phyloP scores from a whole-genome alignment of 2,888 invertebrate species.

The Hedychridium roseum region DNA sequence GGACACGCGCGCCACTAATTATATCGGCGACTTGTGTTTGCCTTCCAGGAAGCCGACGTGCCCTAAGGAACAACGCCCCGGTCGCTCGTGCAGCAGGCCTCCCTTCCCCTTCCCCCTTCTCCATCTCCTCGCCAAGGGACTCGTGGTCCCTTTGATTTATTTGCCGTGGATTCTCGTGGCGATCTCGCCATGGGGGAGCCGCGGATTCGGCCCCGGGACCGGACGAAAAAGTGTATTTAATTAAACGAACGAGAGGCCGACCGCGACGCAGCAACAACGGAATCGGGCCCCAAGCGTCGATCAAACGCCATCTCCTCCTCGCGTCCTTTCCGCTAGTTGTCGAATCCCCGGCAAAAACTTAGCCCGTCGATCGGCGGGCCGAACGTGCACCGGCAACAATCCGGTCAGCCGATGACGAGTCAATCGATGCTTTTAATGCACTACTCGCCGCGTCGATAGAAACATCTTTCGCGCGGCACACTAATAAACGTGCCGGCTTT shows the following conservation, averaged over 20 bases:
- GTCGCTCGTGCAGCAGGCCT: background rate
- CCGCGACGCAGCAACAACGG: no score
- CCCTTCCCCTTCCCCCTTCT: background rate
- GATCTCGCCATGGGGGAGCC: slow-evolving; percentile 23
- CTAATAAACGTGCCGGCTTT: no score
- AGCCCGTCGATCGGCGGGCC: slow-evolving; percentile 9
- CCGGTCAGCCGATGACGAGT: slow-evolving; percentile 39
- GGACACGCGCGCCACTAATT: slow-evolving; percentile 58
- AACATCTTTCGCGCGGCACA: no score
- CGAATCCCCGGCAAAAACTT: background rate
- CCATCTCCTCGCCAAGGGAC: slow-evolving; percentile 10
- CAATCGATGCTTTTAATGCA: no score
- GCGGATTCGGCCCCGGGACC: slow-evolving; percentile 31
- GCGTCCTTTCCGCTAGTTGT: no score
- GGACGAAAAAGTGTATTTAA: slow-evolving; percentile 57
- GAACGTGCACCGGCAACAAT: background rate
- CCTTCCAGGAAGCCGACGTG: slow-evolving; percentile 56
- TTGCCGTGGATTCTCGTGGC: slow-evolving; percentile 24
- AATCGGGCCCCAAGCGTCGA: no score
- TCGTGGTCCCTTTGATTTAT: slow-evolving; percentile 32
- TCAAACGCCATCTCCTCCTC: no score
- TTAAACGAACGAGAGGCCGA: slow-evolving; percentile 43
- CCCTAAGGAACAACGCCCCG: slow-evolving; percentile 35
- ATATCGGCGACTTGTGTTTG: slow-evolving; percentile 52
- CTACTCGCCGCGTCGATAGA: no score